These are phyloP conservation scores for Chaetodon trifascialis DNA, from an alignment of 2,113 vertebrate genomes.

Conservation along the genomic window DNA sequence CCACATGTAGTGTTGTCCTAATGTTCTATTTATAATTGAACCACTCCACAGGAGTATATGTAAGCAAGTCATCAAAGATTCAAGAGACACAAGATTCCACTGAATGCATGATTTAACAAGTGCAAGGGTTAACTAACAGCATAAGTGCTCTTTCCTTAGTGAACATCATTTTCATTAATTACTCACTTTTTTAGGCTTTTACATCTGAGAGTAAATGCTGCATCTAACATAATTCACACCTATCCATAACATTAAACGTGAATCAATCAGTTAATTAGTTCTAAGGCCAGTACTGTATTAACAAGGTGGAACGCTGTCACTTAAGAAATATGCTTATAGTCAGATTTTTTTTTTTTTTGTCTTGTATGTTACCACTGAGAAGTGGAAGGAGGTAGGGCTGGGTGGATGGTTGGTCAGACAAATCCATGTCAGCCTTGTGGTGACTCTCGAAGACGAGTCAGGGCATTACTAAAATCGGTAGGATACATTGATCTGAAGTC, in stretches of 20 bases:
- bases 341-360: too few species aligned
- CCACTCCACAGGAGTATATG: neutral
- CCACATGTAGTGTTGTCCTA: slow-evolving; percentile 3
- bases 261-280: neutral
- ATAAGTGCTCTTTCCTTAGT: neutral
- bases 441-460: neutral
- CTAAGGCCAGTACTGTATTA: neutral
- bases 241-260: neutral
- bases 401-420: neutral
- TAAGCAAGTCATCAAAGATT: slow-evolving; percentile 32
- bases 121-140: slow-evolving; percentile 27
- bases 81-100: neutral
- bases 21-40: slow-evolving; percentile 8
- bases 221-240: neutral
- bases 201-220: neutral
- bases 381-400: neutral
- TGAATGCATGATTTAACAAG: slow-evolving; percentile 23
- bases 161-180: slow-evolving; percentile 18
- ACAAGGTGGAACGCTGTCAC: neutral
- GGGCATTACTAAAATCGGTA: neutral
- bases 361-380: neutral
- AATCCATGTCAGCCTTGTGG: neutral
- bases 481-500: neutral
- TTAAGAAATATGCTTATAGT: neutral
- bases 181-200: neutral